Evolutionary conservation across 2,113 vertebrate species (phyloP), one percentile per base, ranked within the genome.

Genomic region (Asarcornis scutulata): DNA sequence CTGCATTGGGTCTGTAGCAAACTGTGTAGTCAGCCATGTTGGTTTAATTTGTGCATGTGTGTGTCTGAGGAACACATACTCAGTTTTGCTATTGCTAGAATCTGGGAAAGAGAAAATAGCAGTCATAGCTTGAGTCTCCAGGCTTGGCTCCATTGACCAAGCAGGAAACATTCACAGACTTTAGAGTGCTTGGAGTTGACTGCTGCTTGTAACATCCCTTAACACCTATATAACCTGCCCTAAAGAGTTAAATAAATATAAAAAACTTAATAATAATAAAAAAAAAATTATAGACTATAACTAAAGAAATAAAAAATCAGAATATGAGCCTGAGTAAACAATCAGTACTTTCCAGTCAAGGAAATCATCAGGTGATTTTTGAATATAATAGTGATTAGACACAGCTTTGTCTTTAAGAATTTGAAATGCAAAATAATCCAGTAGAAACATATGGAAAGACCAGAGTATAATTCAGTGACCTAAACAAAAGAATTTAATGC

Each of bases 11-110:
- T 56, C 48, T n/a, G 23, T 18, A 27, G 32, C 38, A 6, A 8
- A 1, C 9, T 48, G 7, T 25, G 59, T 36, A 42, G n/a, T 23
- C 3, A 0, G 29, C 29, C 4, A 0, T 40, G 50, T 40, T 1
- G 0, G 9, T 50, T 42, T 74, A 32, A 29, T 34, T 5, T 72
- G 3, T 68, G 3, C 44, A 6, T 36, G 14, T 50, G 8, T 44
- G 6, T 34, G 23, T 32, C 21, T 52, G 53, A 38, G 62, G 27
- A 36, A 60, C 27, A 27, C 44, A 36, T 10, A 5, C 25, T 53
- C 21, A 44, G 25, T 44, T 89, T 75, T 46, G 9, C 25, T 75
- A 18, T 32, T 23, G 11, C 21, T 8, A 82, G 44, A 68, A 44
- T 68, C 32, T 32, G 8, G 78, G 46, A 83, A 27, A 6, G 25